Evolutionary conservation across 2,113 vertebrate genomes (phyloP).

Genomic region (Microtus pennsylvanicus): DNA sequence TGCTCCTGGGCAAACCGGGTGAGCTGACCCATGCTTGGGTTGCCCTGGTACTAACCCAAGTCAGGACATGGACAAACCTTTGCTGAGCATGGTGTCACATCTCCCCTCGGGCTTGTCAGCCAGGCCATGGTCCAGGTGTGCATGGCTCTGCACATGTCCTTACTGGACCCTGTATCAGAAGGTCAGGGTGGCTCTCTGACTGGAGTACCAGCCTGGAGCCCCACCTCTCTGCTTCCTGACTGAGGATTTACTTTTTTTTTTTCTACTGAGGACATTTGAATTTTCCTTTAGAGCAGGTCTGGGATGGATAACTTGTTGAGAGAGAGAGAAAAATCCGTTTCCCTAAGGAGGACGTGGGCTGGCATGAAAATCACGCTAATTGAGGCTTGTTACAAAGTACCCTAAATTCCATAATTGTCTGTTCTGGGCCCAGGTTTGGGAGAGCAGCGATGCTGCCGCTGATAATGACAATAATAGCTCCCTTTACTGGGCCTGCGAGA

Average conservation of each 20-base stretch:
- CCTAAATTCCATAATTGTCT: constrained; percentile 57
- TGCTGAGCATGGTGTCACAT: not conserved
- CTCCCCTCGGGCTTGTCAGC: not conserved
- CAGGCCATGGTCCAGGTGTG: not conserved
- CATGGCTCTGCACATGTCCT: not conserved
- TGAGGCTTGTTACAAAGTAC: constrained; percentile 50
- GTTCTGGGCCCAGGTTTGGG: not conserved
- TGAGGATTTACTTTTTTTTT: not conserved
- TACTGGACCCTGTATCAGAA: not conserved
- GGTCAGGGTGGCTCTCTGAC: not conserved
- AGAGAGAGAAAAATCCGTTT: not conserved
- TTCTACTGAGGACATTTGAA: not conserved
- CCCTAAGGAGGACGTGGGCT: constrained; percentile 5
- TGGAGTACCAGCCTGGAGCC: not conserved
- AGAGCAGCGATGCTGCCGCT: not conserved
- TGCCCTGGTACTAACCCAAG: not conserved
- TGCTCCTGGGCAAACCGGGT: not conserved
- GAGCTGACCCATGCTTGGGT: not conserved
- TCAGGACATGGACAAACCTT: not conserved
- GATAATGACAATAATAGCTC: constrained; percentile 13
- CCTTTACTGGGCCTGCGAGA: not conserved
- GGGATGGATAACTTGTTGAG: not conserved
- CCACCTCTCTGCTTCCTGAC: not conserved
- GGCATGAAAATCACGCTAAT: constrained; percentile 59
- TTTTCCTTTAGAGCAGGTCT: not conserved